These are phyloP conservation scores for Drosophila parabipectinata DNA, from an alignment of 1,140 invertebrate genomes.

Conservation along the genomic window DNA sequence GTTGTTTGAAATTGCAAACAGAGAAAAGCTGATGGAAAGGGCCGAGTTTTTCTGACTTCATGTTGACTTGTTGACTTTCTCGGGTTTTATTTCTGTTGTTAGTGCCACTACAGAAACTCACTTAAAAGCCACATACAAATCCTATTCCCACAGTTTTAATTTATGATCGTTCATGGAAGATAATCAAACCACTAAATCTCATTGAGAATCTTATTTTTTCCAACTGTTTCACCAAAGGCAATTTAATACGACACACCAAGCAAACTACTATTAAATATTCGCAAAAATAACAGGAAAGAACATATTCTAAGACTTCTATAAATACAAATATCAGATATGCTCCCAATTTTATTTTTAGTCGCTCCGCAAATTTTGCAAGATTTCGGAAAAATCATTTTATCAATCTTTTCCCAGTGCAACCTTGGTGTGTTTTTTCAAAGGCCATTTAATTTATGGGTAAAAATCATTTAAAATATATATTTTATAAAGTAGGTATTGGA, in stretches of 20 bases:
- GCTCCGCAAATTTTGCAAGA: slow-evolving; percentile 21
- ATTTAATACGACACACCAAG: slow-evolving; percentile 1
- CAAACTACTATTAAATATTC: slow-evolving; percentile 13
- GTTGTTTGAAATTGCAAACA: slow-evolving; percentile 2
- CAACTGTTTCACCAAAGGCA: background rate
- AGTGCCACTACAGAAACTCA: background rate
- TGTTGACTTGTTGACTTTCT: slow-evolving; percentile 3
- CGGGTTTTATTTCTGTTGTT: background rate
- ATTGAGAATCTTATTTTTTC: background rate
- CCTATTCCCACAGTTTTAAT: no score
- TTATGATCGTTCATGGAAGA: background rate
- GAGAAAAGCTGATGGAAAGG: background rate
- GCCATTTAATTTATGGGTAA: background rate
- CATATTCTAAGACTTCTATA: slow-evolving; percentile 10
- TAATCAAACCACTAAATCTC: background rate
- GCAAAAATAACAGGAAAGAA: background rate
- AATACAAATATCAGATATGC: slow-evolving; percentile 17
- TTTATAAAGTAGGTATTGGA: no score
- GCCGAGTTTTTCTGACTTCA: background rate
- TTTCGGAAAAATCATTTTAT: slow-evolving; percentile 6
- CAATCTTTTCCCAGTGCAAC: slow-evolving; percentile 22
- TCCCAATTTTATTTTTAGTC: slow-evolving; percentile 33
- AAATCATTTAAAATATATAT: background rate
- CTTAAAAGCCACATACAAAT: no score
- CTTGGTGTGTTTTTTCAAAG: background rate